phyloP scores from a whole-genome alignment of 2,797 vertebrate species.

The Cirrhinus molitorella region DNA sequence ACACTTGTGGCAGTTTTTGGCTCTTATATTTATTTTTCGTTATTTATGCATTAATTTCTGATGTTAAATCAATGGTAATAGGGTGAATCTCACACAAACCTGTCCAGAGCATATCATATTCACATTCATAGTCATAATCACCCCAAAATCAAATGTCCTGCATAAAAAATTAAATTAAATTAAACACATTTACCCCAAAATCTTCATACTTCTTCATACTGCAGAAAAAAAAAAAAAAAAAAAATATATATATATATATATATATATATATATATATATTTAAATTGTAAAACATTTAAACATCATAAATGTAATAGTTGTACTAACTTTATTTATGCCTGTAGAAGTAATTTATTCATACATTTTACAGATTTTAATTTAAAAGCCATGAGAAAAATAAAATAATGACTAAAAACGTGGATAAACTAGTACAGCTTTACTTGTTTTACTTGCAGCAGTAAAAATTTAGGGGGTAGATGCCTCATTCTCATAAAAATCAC shows the following conservation, averaged over 20 bases:
- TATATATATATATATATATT: too few species aligned
- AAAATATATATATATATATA: too few species aligned
- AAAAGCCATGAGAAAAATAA: background rate
- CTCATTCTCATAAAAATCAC: background rate
- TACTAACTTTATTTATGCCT: background rate
- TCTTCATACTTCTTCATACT: too few species aligned
- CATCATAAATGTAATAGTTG: background rate
- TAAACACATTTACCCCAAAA: background rate
- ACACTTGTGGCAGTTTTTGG: slow-evolving; percentile 45
- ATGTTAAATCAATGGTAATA: slow-evolving; percentile 10
- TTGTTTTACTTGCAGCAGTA: background rate
- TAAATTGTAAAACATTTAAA: background rate
- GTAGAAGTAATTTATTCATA: background rate
- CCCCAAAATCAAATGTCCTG: background rate
- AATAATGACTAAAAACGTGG: background rate
- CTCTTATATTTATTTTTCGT: slow-evolving; percentile 60
- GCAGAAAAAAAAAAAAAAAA: background rate
- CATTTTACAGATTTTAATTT: background rate
- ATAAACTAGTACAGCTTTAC: background rate
- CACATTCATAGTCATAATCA: background rate
- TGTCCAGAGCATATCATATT: background rate
- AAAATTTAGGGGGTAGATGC: background rate
- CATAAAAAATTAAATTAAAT: background rate
- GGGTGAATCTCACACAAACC: background rate
- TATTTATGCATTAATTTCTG: slow-evolving; percentile 44